Evolutionary conservation across 2,888 invertebrate species (phyloP).

Genomic region (Junonia oenone): DNA sequence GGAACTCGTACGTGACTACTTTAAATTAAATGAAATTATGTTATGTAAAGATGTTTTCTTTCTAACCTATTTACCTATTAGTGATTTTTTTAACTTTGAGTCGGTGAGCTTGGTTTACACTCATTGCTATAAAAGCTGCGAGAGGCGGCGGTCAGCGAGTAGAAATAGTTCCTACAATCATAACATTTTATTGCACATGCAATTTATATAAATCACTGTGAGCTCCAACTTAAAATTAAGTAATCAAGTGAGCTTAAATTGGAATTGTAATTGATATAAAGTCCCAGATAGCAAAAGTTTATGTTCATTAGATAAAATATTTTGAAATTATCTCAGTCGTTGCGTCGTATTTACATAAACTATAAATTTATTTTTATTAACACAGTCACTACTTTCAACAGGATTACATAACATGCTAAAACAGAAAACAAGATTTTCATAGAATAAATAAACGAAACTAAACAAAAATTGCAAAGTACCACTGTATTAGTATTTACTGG

Average conservation of each 20-base stretch:
- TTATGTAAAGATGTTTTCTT: neutral
- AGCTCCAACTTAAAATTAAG: neutral
- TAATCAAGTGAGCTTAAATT: neutral
- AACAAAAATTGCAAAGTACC: constrained; percentile 10
- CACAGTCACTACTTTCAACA: constrained; percentile 1
- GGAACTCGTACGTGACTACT: neutral
- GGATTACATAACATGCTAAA: constrained; percentile 23
- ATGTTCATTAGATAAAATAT: neutral
- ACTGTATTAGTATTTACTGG: constrained; percentile 13
- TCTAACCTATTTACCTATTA: neutral
- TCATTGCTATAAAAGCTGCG: neutral
- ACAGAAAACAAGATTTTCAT: constrained; percentile 11
- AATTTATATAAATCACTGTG: neutral
- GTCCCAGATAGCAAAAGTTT: neutral
- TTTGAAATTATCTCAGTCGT: neutral
- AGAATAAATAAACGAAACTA: constrained; percentile 18
- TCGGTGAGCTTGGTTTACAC: neutral
- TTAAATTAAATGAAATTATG: neutral
- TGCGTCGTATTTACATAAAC: neutral
- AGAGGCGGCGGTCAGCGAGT: neutral
- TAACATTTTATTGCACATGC: constrained; percentile 5
- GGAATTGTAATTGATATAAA: neutral
- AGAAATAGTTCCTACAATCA: neutral
- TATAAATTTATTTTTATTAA: neutral
- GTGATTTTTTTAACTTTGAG: neutral